Evolutionary conservation across 2,888 invertebrate genomes (phyloP).

Genomic region (Osedax fenrisi): DNA sequence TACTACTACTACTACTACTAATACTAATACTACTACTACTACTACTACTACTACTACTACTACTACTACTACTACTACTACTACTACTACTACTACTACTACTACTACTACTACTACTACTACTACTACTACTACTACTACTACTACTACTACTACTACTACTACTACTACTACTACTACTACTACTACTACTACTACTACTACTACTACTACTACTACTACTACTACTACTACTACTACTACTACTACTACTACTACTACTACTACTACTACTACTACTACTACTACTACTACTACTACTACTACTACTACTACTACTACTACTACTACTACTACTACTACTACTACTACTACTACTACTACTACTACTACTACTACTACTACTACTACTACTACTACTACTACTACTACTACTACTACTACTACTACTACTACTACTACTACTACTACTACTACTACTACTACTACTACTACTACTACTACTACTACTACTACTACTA

Average conservation of each 20-base stretch:
- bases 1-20: too few species aligned
- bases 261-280: neutral
- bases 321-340: neutral
- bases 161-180: neutral
- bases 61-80: constrained; percentile 10
- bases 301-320: neutral
- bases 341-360: neutral
- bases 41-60: constrained; percentile 3
- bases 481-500: constrained; percentile 2
- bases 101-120: neutral
- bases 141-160: neutral
- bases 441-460: neutral
- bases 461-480: neutral
- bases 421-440: neutral
- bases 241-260: neutral
- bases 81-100: constrained; percentile 5
- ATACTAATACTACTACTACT: too few species aligned
- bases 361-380: neutral
- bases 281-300: constrained; percentile 2
- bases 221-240: neutral
- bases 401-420: neutral
- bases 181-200: neutral
- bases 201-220: neutral
- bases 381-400: neutral
- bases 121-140: neutral